These are phyloP conservation scores for Mesorhabditis belari DNA, from an alignment of 2,888 invertebrate genomes.

Conservation along the genomic window DNA sequence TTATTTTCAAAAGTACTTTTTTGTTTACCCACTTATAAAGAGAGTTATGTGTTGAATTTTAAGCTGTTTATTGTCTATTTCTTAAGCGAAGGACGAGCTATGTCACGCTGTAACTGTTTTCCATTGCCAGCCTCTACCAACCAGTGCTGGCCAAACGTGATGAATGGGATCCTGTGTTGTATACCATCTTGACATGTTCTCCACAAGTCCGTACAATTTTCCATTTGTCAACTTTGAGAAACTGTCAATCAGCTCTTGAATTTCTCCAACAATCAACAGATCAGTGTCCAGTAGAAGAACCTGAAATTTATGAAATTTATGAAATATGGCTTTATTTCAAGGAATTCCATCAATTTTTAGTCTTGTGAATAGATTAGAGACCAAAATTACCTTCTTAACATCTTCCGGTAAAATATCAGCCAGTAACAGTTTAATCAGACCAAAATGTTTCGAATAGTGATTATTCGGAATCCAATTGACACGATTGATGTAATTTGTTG, in stretches of 20 bases:
- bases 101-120: too few species aligned
- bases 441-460: constrained; percentile 25
- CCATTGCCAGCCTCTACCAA: too few species aligned
- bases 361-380: too few species aligned
- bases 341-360: too few species aligned
- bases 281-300: constrained; percentile 20
- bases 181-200: constrained; percentile 28
- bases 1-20: too few species aligned
- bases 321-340: too few species aligned
- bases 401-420: constrained; percentile 13
- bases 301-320: too few species aligned
- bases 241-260: constrained; percentile 15
- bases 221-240: constrained; percentile 11
- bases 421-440: constrained; percentile 21
- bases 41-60: too few species aligned
- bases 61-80: too few species aligned
- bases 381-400: constrained; percentile 10
- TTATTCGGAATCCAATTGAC: constrained; percentile 28
- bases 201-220: constrained; percentile 19
- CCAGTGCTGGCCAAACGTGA: constrained; percentile 13
- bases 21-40: too few species aligned
- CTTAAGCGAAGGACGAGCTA: too few species aligned
- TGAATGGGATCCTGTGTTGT: constrained; percentile 11
- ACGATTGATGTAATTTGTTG: constrained; percentile 8
- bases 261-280: constrained; percentile 12